Conservation (phyloP, 2,888 invertebrate species). For the Sarcophaga caerulescens region DNA sequence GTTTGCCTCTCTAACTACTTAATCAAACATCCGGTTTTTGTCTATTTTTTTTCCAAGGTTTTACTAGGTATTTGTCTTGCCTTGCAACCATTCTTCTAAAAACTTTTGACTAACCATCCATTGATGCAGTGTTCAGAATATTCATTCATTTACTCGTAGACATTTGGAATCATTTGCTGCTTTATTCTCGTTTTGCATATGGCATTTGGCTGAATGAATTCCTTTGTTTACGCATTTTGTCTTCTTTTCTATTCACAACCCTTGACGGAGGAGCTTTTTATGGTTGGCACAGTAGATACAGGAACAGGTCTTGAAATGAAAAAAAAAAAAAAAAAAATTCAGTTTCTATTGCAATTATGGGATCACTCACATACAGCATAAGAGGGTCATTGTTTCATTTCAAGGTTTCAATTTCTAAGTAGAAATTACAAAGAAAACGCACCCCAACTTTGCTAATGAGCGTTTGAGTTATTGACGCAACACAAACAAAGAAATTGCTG, state of each 20-base stretch:
- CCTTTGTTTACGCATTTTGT: constrained; percentile 40
- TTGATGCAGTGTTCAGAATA: background rate
- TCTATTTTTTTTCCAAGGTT: constrained; percentile 44
- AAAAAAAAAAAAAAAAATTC: constrained; percentile 21
- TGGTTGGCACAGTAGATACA: background rate
- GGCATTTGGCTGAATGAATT: constrained; percentile 49
- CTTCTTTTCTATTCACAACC: constrained; percentile 10
- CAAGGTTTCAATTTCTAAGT: constrained; percentile 54
- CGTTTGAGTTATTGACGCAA: background rate
- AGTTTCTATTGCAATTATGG: constrained; percentile 54
- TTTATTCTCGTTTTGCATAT: constrained; percentile 53
- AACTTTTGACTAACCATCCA: background rate
- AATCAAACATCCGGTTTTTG: constrained; percentile 59
- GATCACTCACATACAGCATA: constrained; percentile 41
- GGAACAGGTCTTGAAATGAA: constrained; percentile 36
- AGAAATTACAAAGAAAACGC: background rate
- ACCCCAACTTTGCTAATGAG: background rate
- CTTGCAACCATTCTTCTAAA: constrained; percentile 32
- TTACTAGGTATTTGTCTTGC: background rate
- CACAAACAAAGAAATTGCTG: background rate
- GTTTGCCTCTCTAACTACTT: constrained; percentile 56
- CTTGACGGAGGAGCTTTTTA: background rate
- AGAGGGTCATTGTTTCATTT: constrained; percentile 58
- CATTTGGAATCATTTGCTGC: constrained; percentile 42
- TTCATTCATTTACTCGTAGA: constrained; percentile 18